Base-by-base conservation (phyloP, 2,888 invertebrate genomes). In the Stenurella melanura region DNA sequence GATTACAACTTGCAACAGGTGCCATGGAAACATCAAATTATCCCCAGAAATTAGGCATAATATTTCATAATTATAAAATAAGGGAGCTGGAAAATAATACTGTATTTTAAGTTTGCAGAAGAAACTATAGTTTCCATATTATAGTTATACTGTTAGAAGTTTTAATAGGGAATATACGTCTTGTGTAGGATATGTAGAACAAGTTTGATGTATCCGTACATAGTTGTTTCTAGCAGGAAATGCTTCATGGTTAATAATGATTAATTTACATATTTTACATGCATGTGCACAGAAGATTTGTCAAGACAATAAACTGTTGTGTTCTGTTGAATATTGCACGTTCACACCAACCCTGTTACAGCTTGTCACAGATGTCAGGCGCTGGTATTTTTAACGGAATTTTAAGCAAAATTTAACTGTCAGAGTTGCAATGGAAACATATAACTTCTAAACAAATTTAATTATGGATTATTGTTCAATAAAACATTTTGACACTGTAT, bases 231-330 rank as follows among this genome's bases (percentile, higher is more conserved):
- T 42, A 12, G 42, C 12, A 42, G 15, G 61, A 61, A 42, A 64
- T 78, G 73, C 74, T 64, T 76, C 50, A 12, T 15, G 15, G 77
- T 79, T 80, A 76, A 79, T 80, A 78, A 80, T n/a, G 50, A 80
- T 78, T 80, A 80, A 80, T 80, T 80, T 77, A 71, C 79, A 78
- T 79, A 80, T 76, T 80, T 80, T 78, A 77, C 77, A 74, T 79
- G 38, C 75, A 74, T 71, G 74, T 67, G 38, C 66, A 71, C 70
- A 2, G 15, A 50, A 50, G 79, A 79, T 77, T 79, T 76, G 77
- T 73, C 70, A 76, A 76, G 72, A 80, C 78, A 78, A 77, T 78
- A 77, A 74, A 42, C 64, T 64, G 42, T 19, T 18, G n/a, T n/a
- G n/a, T 50, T 15, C n/a, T 5, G n/a, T 50, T 12, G 50, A 50